Evolutionary conservation across 2,113 vertebrate species (phyloP).

Genomic region (Hemibagrus wyckioides): DNA sequence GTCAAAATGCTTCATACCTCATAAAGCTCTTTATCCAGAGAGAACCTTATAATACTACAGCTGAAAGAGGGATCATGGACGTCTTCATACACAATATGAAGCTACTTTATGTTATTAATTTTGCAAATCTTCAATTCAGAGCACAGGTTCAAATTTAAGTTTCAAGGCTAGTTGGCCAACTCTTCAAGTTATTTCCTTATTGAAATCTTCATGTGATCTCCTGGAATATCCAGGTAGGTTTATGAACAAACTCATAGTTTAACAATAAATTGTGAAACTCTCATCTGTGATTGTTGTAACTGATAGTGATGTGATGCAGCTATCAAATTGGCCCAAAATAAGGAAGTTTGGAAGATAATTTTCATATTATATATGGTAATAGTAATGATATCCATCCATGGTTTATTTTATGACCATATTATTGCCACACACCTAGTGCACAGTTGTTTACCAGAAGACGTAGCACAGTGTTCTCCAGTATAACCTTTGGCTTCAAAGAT

Average conservation of each 20-base stretch:
- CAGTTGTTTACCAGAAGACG: background rate
- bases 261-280: too few relatives aligned
- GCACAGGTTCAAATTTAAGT: background rate
- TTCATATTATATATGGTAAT: background rate
- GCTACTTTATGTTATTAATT: background rate
- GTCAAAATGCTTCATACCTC: too few relatives aligned
- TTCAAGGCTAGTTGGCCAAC: too few relatives aligned
- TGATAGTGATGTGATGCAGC: too few relatives aligned
- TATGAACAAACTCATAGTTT: too few relatives aligned
- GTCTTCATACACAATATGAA: background rate
- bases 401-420: background rate
- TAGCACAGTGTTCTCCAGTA: background rate
- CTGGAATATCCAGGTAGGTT: too few relatives aligned
- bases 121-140: background rate
- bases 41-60: background rate
- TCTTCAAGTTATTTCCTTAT: background rate
- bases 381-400: background rate
- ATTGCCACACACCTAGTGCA: background rate
- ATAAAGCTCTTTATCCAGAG: background rate
- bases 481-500: slow-evolving; percentile 17
- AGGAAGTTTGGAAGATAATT: too few relatives aligned
- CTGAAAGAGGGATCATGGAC: background rate
- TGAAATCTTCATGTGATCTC: background rate
- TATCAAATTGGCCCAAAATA: too few relatives aligned
- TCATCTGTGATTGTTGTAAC: too few relatives aligned